Conservation (phyloP, 2,888 invertebrate species). For the Strigamia maritima region DNA sequence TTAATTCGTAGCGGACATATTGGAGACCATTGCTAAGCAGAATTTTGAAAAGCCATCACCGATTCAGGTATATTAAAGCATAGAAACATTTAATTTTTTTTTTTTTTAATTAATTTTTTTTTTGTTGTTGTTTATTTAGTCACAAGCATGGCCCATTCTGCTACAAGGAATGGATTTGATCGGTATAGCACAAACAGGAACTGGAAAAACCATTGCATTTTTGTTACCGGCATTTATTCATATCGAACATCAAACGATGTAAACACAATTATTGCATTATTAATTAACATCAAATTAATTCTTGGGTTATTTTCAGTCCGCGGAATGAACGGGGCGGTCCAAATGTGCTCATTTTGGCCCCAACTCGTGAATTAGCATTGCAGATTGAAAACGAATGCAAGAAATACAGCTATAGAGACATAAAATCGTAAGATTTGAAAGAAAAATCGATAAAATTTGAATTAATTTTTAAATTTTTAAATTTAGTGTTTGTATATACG, state of each 20-base stretch:
- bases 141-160: conserved; percentile 91
- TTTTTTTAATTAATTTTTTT: neutral
- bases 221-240: conserved; percentile 88
- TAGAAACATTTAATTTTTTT: neutral
- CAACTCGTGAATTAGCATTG: conserved; percentile 86
- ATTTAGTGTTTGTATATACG: conserved; percentile 79
- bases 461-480: conserved; percentile 22
- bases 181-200: conserved; percentile 93
- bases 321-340: conserved; percentile 72
- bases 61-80: conserved; percentile 57
- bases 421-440: conserved; percentile 74
- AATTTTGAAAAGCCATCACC: conserved; percentile 81
- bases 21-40: conserved; percentile 74
- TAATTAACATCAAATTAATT: neutral
- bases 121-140: conserved; percentile 56
- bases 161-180: conserved; percentile 88
- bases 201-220: conserved; percentile 89
- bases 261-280: conserved; percentile 36
- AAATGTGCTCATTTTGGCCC: conserved; percentile 82
- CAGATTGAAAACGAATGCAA: conserved; percentile 89
- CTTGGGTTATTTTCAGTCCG: conserved; percentile 56
- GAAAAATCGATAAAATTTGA: too few relatives aligned
- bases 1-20: conserved; percentile 63
- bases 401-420: conserved; percentile 83
- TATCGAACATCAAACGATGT: conserved; percentile 72